Evolutionary conservation across 2,797 vertebrate species (phyloP), one percentile per base, ranked within the genome.

Genomic region (Silurus lanzhouensis): DNA sequence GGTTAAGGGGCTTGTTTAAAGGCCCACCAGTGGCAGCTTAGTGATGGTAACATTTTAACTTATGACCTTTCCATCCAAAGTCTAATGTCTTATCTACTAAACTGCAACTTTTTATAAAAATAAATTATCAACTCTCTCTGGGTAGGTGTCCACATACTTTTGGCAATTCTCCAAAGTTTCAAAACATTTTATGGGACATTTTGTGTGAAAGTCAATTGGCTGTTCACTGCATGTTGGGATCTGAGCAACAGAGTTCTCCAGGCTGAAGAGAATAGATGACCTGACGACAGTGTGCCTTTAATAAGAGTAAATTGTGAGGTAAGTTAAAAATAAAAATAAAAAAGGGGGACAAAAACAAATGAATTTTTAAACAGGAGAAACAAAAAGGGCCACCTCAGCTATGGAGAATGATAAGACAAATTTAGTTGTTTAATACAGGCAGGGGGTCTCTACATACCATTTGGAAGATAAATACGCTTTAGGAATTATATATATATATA

Each of bases 221-320:
- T 83, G 74, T 57, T 55, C n/a, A 63, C 52, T 76, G 60, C 57
- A 13, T 68, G 38, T 70, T 46, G 46, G 81, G 80, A 83, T 83
- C 72, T 83, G 72, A 78, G 81, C 8, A 7, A 58, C n/a, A 31
- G 72, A 64, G 72, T 83, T 83, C 55, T 60, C 63, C 55, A 68
- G 12, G 44, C 81, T 83, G 81, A 86, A 77, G 81, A 86, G 74
- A 70, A 78, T 86, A 82, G 81, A 86, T 86, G 81, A 78, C 81
- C 81, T 86, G 81, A 83, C 27, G 38, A 66, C 81, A 38, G 10
- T 61, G 85, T 20, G n/a, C 74, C 81, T 81, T 70, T 81, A 78
- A 83, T 83, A 83, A 83, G 57, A 83, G 64, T 70, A 82, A 77
- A 61, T 82, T 83, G 64, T 77, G 20, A 77, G 77, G 78, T 60